Conservation (phyloP, 2,888 invertebrate species). For the Ischnura elegans region DNA sequence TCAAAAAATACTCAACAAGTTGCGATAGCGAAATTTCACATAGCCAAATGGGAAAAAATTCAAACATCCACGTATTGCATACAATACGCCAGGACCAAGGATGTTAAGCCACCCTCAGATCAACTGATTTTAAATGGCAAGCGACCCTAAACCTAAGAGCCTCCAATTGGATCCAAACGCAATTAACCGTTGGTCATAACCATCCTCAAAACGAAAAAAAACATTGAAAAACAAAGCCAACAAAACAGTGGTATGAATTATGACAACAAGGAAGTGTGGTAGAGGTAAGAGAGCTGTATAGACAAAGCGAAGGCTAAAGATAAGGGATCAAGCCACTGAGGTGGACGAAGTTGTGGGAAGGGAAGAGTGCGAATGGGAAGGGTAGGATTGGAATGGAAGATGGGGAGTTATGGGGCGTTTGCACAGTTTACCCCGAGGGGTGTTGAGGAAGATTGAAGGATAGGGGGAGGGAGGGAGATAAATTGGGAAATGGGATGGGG, state of each 20-base stretch:
- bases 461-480: neutral
- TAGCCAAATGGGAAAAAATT: too few species aligned
- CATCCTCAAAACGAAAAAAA: neutral
- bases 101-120: too few species aligned
- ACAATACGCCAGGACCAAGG: too few species aligned
- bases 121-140: too few species aligned
- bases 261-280: neutral
- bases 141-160: too few species aligned
- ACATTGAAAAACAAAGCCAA: neutral
- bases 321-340: neutral
- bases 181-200: too few species aligned
- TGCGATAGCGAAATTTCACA: too few species aligned
- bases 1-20: too few species aligned
- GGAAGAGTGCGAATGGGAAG: neutral
- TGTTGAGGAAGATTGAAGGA: constrained; percentile 48
- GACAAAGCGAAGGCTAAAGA: neutral
- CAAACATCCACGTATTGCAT: too few species aligned
- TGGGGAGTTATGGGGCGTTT: constrained; percentile 26
- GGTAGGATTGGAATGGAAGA: neutral
- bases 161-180: too few species aligned
- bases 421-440: constrained; percentile 47
- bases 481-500: neutral
- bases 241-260: neutral
- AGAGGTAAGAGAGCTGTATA: neutral
- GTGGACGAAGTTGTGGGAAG: neutral